A percentile compares a stretch with the other conserved stretches of the same genome.
phyloP scores from a whole-genome alignment of 2,797 vertebrate genomes.

The Chaunax sp. region DNA sequence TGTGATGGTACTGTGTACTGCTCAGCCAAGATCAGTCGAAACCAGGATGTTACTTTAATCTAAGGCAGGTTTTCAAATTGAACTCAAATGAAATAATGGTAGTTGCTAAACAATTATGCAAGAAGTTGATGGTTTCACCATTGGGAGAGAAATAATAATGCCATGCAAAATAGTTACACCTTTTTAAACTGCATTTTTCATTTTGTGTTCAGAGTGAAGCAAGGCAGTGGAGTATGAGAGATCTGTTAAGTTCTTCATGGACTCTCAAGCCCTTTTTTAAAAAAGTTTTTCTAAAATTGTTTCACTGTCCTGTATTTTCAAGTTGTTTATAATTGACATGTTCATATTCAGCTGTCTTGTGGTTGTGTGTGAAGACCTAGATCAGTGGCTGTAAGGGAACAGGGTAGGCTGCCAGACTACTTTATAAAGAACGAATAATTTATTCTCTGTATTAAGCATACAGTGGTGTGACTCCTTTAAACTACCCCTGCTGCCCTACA shows the following conservation, averaged over 20 bases:
- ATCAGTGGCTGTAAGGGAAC: constrained; percentile 59
- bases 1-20: constrained; percentile 81
- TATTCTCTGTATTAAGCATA: constrained; percentile 56
- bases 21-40: constrained; percentile 58
- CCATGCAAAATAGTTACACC: constrained; percentile 15
- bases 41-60: constrained; percentile 38
- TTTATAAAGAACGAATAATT: constrained; percentile 31
- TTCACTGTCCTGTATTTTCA: constrained; percentile 76
- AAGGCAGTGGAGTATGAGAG: constrained; percentile 21
- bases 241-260: constrained; percentile 28
- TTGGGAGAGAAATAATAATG: constrained; percentile 24
- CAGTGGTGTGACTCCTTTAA: constrained; percentile 47
- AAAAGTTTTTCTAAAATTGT: constrained; percentile 48
- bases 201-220: constrained; percentile 37
- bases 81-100: constrained; percentile 35
- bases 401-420: constrained; percentile 55
- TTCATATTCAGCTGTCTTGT: constrained; percentile 72
- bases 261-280: constrained; percentile 19
- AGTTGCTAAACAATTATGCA: constrained; percentile 19
- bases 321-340: constrained; percentile 68
- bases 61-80: constrained; percentile 55
- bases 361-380: constrained; percentile 62
- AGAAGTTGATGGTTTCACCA: constrained; percentile 9
- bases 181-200: constrained; percentile 56
- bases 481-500: constrained; percentile 36